Evolutionary conservation across 2,888 invertebrate species (phyloP), one percentile per base, ranked within the genome.

Genomic region (Dicycla oo): DNA sequence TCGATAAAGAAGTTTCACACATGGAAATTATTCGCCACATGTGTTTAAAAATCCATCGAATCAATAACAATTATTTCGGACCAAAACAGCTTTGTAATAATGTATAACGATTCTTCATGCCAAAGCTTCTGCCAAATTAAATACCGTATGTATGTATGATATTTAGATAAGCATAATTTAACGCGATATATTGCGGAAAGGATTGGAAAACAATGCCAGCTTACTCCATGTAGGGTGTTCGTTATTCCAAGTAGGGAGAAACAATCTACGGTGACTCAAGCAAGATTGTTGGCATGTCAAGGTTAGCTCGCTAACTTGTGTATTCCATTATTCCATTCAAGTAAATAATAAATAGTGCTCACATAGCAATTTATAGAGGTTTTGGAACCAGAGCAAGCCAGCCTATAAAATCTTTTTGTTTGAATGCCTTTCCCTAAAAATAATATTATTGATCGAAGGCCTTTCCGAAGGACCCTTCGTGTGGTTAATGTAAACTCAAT

Each of bases 181-280:
- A 60, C 30, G n/a, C 23, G 23, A 26, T 54, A 23, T 56, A 64
- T 64, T 49, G 40, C 62, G 53, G 62, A 62, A 78, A 66, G 51
- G 53, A 73, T 43, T 38, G 47, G 62, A 65, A 80, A 69, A 84
- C 81, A 77, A 84, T 77, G 63, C 60, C 49, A 49, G 23, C 61
- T 30, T 47, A 62, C 61, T 69, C 72, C 73, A 51, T 66, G 43
- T 77, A 80, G 47, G 69, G 71, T 69, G 43, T 72, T 66, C 69
- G 45, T 64, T 83, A 63, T 49, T 56, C 76, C 60, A 64, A 63
- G 38, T 66, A 70, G 18, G 81, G 65, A 69, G 51, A 51, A 61
- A 70, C 68, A 69, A 66, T 66, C 34, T 53, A 61, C 66, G 40
- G 74, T 80, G 72, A 76, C 65, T 78, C 74, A 81, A 58, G 68